Evolutionary conservation across 2,797 vertebrate species (phyloP).

Genomic region (Euphonia xanthogaster): DNA sequence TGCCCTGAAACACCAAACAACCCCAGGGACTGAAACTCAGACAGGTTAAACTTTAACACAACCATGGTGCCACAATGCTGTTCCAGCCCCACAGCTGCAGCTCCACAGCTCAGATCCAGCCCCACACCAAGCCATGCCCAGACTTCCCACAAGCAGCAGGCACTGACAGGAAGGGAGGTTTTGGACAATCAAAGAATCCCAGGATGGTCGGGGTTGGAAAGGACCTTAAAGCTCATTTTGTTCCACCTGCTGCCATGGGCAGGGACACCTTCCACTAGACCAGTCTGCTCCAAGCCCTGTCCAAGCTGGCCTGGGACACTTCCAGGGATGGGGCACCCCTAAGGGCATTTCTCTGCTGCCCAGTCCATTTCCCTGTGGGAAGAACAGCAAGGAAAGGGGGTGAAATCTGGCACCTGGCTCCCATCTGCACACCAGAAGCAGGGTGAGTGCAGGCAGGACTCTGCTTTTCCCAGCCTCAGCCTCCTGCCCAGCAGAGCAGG

Average conservation of each 20-base stretch:
- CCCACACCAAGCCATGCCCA: not conserved
- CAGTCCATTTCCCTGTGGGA: not conserved
- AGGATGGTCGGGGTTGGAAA: accelerated
- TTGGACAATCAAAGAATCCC: not conserved
- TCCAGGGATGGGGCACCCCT: not conserved
- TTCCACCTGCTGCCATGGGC: accelerated
- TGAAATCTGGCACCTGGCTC: accelerated
- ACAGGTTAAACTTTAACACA: not conserved
- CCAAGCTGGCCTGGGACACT: not conserved
- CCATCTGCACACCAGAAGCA: accelerated
- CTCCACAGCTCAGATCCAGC: not conserved
- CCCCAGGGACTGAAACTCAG: not conserved
- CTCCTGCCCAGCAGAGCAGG: accelerated
- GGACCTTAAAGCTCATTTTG: not conserved
- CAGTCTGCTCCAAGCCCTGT: not conserved
- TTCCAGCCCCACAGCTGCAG: not conserved
- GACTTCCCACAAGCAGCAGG: not conserved
- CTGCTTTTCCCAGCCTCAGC: not conserved
- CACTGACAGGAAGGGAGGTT: not conserved
- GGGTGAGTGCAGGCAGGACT: accelerated
- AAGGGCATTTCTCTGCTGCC: not conserved
- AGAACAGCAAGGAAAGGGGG: not conserved
- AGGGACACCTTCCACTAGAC: accelerated
- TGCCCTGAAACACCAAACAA: not conserved
- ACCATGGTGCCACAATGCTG: accelerated